Percentiles rank a stretch among this genome's conserved stretches.
phyloP scores from a whole-genome alignment of 2,888 invertebrate genomes.

The Drosophila mulleri region DNA sequence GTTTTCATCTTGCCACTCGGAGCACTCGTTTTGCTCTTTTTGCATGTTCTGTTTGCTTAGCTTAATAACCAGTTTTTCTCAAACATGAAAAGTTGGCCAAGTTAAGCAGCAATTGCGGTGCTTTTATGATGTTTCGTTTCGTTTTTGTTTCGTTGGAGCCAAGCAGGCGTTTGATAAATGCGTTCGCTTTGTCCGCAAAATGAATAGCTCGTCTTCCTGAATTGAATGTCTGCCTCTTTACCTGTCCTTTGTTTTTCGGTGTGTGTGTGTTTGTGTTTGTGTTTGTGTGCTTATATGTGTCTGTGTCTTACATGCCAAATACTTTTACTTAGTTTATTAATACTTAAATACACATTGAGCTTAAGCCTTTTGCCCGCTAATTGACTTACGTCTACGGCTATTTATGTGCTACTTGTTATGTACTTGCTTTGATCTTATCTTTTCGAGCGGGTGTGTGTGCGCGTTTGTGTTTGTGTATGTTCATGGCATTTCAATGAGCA shows the following conservation, averaged over 20 bases:
- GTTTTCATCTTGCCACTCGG: constrained; percentile 2
- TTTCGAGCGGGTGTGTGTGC: constrained; percentile 13
- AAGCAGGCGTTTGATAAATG: constrained; percentile 72
- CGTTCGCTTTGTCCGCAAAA: constrained; percentile 56
- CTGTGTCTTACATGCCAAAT: constrained; percentile 57
- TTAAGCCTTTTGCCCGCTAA: constrained; percentile 66
- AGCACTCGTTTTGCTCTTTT: constrained; percentile 18
- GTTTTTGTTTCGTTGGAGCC: constrained; percentile 27
- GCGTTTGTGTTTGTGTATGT: constrained; percentile 34
- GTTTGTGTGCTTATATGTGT: constrained; percentile 2
- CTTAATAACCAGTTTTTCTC: constrained; percentile 79
- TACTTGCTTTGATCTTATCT: constrained; percentile 29
- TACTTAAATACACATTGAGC: constrained; percentile 79
- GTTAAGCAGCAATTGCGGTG: constrained; percentile 67
- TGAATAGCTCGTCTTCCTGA: constrained; percentile 53
- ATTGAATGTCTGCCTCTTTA: constrained; percentile 3
- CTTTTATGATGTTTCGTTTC: constrained; percentile 49
- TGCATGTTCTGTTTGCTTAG: constrained; percentile 63
- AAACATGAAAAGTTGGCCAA: constrained; percentile 74
- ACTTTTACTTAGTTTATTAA: constrained; percentile 72
- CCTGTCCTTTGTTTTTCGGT: constrained; percentile 6
- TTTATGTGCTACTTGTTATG: constrained; percentile 32
- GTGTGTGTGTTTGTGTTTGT: constrained; percentile 12
- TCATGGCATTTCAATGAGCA: constrained; percentile 76
- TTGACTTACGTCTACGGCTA: constrained; percentile 69